Conservation (phyloP, 1,140 invertebrate genomes). For the Eubasilissa regina region DNA sequence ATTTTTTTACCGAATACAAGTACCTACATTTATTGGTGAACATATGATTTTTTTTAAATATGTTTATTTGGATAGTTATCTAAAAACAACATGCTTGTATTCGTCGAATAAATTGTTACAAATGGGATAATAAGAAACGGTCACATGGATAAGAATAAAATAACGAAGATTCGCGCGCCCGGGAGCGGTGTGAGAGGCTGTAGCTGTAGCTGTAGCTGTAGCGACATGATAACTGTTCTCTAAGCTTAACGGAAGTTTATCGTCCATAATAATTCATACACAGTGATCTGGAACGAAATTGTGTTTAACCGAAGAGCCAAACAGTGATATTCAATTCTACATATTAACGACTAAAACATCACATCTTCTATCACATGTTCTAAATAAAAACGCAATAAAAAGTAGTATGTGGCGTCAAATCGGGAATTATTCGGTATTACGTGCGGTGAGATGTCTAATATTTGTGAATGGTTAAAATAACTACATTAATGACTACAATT, state of each 20-base stretch:
- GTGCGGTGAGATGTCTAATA: too few species aligned
- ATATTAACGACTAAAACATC: conserved; percentile 29
- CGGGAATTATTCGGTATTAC: too few species aligned
- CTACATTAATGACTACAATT: too few species aligned
- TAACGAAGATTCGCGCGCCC: neutral
- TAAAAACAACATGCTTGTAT: too few species aligned
- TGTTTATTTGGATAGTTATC: too few species aligned
- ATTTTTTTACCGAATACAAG: too few species aligned
- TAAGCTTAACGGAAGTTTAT: conserved; percentile 24
- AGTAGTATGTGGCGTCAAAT: too few species aligned
- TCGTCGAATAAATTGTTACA: neutral
- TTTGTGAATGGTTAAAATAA: too few species aligned
- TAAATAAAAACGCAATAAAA: neutral
- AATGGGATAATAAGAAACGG: neutral
- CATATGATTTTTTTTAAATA: too few species aligned
- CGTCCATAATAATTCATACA: conserved; percentile 26
- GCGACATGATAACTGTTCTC: conserved; percentile 7
- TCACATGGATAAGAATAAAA: neutral
- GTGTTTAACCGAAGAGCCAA: neutral
- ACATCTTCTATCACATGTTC: neutral
- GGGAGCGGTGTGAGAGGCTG: too few species aligned
- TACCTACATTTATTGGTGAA: too few species aligned
- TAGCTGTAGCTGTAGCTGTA: too few species aligned
- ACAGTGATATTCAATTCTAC: conserved; percentile 20
- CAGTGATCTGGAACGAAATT: conserved; percentile 26